Base-by-base conservation (phyloP, 2,888 invertebrate species). In the Leptopterna dolabrata region DNA sequence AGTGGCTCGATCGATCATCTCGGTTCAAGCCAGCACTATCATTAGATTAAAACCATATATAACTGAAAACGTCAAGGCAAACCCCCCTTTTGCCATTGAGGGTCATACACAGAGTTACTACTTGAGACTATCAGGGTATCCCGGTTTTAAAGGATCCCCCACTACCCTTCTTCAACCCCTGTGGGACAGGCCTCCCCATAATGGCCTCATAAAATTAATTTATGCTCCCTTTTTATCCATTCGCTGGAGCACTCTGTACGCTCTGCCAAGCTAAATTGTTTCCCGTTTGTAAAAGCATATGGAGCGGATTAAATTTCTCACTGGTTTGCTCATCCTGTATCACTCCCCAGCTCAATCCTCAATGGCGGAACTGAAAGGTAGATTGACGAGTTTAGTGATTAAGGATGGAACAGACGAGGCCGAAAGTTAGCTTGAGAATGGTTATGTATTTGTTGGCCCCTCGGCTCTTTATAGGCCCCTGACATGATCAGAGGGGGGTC, bases 141-240 rank as follows among this genome's bases (percentile, higher is more conserved):
- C 78, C 45, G 14, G 70, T 36, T 83, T 70, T 83, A 83, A 83
- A 83, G 70, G 63, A 36, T 70, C 9, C 83, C 41, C 83, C n/a
- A n/a, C n/a, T n/a, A n/a, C n/a, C n/a, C n/a, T n/a, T n/a, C n/a
- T n/a, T n/a, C 24, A 43, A 0, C 29, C 78, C 45, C 13, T 24
- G 78, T n/a, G 55, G 27, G 81, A 81, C 78, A 78, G 78, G 11
- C 45, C n/a, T 76, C 78, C 36, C 36, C 45, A 78, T 83, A 83
- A 83, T 83, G 83, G 83, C 83, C 70, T 41, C 83, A 70, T 83
- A 83, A 83, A 83, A 70, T 63, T 83, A 83, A 83, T 83, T 83
- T 83, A 83, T 83, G 30, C 83, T 41, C 43, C 43, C 63, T 63
- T 83, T 70, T 83, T 70, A 83, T 83, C 70, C 63, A 16, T 16